Evolutionary conservation across 2,888 invertebrate species (phyloP), one percentile per base, ranked within the genome.

Genomic region (Gymnosoma rotundatum): DNA sequence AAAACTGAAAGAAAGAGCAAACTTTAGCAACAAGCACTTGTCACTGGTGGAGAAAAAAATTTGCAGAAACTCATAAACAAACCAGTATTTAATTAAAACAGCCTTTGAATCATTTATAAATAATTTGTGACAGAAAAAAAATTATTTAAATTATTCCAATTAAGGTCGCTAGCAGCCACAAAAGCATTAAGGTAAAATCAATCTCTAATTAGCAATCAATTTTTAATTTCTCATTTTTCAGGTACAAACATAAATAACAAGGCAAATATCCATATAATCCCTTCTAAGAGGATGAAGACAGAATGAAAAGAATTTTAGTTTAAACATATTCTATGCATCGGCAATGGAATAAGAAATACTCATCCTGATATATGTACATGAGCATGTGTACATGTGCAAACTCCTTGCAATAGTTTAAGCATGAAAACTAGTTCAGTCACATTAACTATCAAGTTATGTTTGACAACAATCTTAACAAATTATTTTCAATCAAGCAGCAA

Each of bases 171-270:
- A 52, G 32, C 48, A 64, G 18, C 48, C 5, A 83, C n/a, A 52
- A 20, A n/a, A 82, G 25, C 61, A 75, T 75, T 66, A 67, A 48
- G 42, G 32, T 45, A 63, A 79, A 76, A 83, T 83, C 64, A 80
- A 83, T 80, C 79, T 76, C 72, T 83, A 83, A 83, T 83, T 83
- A 83, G 66, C 21, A 79, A 75, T 75, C 74, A 72, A 56, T 78
- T 67, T 73, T 12, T 36, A 64, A 58, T 69, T 78, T 38, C 45
- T 66, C 50, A 83, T 72, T 60, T 63, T 63, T 61, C 45, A 52
- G 72, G 61, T 76, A 76, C 63, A 48, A 42, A 70, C 64, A 66
- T 64, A 18, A 18, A 8, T 52, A 70, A 60, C 25, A 9, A 61
- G 45, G n/a, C 12, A 50, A 48, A 2, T 10, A 60, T 32, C 32